Conservation (phyloP, 2,888 invertebrate genomes). For the Drosophila prolongata region DNA sequence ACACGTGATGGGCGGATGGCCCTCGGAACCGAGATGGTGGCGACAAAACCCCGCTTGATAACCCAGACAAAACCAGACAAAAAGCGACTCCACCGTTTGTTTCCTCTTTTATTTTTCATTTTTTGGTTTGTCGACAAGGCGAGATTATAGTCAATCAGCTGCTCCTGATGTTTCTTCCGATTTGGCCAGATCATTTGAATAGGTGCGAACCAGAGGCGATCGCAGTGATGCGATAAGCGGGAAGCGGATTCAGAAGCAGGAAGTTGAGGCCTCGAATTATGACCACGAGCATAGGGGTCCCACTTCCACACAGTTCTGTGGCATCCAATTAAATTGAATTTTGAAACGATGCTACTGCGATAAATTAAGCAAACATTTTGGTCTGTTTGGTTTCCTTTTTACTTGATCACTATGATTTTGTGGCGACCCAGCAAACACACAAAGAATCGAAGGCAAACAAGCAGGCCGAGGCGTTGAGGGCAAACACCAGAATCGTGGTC, state of each 20-base stretch:
- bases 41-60: constrained; percentile 65
- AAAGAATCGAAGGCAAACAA: constrained; percentile 58
- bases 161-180: constrained; percentile 34
- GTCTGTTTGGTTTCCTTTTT: constrained; percentile 42
- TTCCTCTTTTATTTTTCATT: constrained; percentile 14
- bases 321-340: constrained; percentile 81
- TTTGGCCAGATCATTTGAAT: constrained; percentile 61
- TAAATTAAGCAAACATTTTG: constrained; percentile 77
- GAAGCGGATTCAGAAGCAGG: constrained; percentile 56
- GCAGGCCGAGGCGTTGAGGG: constrained; percentile 52
- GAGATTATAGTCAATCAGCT: constrained; percentile 60
- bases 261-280: constrained; percentile 67
- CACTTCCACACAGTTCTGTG: constrained; percentile 47
- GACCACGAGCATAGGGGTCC: constrained; percentile 64
- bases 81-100: constrained; percentile 54
- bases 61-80: constrained; percentile 39
- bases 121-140: constrained; percentile 4
- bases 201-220: constrained; percentile 73
- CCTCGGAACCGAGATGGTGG: constrained; percentile 58
- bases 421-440: constrained; percentile 22
- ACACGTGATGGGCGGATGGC: constrained; percentile 65
- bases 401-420: constrained; percentile 18
- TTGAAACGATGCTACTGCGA: constrained; percentile 77
- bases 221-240: constrained; percentile 55
- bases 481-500: constrained; percentile 57